Evolutionary conservation across 2,113 vertebrate genomes (phyloP), one percentile per base, ranked within the genome.

Genomic region (Ailuropoda melanoleuca): DNA sequence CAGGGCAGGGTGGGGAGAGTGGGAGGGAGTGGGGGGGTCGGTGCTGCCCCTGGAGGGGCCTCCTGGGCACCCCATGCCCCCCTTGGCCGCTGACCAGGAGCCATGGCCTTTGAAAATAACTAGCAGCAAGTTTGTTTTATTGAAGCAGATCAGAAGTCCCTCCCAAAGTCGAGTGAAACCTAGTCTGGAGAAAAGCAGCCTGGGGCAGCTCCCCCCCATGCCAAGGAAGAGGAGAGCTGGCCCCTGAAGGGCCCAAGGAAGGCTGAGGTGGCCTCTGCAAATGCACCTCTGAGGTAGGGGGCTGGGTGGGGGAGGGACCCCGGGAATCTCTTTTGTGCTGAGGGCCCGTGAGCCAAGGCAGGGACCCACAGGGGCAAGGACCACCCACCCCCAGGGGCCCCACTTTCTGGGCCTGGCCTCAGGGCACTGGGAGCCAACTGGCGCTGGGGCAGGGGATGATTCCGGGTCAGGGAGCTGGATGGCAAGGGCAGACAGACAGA

Each of bases 281-380:
- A 18, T 0, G 13, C 34, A 2, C 48, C 82, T 19, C 8, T 0
- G 8, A n/a, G 13, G 1, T 0, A 8, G 31, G 23, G n/a, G 18
- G 9, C 39, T 1, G 31, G 7, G 2, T 8, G 46, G 8, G 50
- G 68, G 10, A 26, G 4, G 11, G 13, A 17, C 50, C 80, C 39
- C 12, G 0, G 0, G 4, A 17, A 53, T 43, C 55, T 48, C 68
- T 19, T 0, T 0, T 7, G 0, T 12, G n/a, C 50, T 1, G 8
- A 3, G 0, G 31, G 24, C 58, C 3, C 55, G 46, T 46, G 29
- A 1, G 9, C 29, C 23, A 0, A 43, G n/a, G 31, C 29, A 70
- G 24, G 53, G 24, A 15, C 17, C 37, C 24, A 21, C 58, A 48
- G 29, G 26, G 1, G 48, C 17, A 3, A 66, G 60, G 58, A 80